A percentile compares a stretch with the other conserved stretches of the same genome.
These are phyloP conservation scores for Syncerus caffer DNA, from an alignment of 2,797 vertebrate genomes.

Conservation along the genomic window DNA sequence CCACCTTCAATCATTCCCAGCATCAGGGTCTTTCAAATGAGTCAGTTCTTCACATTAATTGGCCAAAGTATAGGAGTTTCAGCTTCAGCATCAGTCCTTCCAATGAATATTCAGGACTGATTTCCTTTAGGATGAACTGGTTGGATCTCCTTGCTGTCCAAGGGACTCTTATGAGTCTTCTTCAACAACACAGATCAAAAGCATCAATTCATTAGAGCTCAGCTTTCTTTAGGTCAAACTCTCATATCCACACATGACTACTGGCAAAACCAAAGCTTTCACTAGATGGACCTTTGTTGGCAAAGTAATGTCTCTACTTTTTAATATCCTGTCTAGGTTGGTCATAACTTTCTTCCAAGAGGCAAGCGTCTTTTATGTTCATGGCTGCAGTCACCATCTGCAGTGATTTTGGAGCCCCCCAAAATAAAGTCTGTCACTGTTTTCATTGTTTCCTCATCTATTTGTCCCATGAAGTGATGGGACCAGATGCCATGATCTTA, in stretches of 20 bases:
- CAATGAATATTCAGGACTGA: neutral
- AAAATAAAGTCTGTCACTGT: neutral
- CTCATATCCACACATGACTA: neutral
- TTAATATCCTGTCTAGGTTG: neutral
- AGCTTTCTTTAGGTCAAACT: neutral
- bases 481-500: neutral
- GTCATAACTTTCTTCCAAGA: neutral
- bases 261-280: neutral
- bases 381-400: neutral
- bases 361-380: neutral
- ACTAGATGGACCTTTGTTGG: neutral
- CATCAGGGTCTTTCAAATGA: no score
- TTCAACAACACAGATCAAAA: neutral
- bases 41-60: no score
- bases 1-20: no score
- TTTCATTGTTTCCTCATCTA: neutral
- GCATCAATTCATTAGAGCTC: neutral
- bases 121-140: neutral
- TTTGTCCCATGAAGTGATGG: neutral
- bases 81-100: neutral
- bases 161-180: neutral
- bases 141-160: neutral
- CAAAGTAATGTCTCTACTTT: neutral
- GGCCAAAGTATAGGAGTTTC: neutral
- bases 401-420: neutral